phyloP scores from a whole-genome alignment of 2,797 vertebrate species.

The Gymnothorax reevesii region DNA sequence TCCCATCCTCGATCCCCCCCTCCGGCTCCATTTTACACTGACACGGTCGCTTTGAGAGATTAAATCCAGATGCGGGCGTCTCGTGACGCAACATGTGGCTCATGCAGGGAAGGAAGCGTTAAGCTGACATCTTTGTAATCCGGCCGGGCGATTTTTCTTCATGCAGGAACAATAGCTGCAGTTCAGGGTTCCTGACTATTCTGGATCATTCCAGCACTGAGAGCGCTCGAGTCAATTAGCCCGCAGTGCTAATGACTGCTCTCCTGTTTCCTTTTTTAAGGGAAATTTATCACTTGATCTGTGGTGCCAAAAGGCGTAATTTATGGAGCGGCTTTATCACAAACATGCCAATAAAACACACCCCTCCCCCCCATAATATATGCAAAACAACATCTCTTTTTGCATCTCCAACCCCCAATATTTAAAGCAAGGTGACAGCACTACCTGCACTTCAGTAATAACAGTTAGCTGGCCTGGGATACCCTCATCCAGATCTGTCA shows the following conservation, averaged over 20 bases:
- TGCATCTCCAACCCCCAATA: too few species aligned
- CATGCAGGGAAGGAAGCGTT: neutral
- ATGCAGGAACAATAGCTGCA: neutral
- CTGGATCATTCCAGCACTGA: neutral
- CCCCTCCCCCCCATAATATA: too few species aligned
- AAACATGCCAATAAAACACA: too few species aligned
- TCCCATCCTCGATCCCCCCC: neutral
- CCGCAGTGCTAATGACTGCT: neutral
- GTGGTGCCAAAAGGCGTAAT: neutral
- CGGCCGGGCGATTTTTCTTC: neutral
- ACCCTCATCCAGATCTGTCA: neutral
- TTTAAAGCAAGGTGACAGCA: too few species aligned
- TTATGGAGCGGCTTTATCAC: too few species aligned
- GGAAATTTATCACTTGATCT: neutral
- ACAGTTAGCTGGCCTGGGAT: neutral
- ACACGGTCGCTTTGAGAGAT: neutral
- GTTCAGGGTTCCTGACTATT: neutral
- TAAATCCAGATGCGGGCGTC: neutral
- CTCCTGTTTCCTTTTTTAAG: slow-evolving; percentile 5
- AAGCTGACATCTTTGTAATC: slow-evolving; percentile 2
- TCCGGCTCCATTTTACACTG: neutral
- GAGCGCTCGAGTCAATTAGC: slow-evolving; percentile 4
- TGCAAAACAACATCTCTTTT: too few species aligned
- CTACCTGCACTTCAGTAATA: neutral
- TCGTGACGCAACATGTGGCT: neutral